Evolutionary conservation across 2,888 invertebrate genomes (phyloP).

Genomic region (Alitta virens): DNA sequence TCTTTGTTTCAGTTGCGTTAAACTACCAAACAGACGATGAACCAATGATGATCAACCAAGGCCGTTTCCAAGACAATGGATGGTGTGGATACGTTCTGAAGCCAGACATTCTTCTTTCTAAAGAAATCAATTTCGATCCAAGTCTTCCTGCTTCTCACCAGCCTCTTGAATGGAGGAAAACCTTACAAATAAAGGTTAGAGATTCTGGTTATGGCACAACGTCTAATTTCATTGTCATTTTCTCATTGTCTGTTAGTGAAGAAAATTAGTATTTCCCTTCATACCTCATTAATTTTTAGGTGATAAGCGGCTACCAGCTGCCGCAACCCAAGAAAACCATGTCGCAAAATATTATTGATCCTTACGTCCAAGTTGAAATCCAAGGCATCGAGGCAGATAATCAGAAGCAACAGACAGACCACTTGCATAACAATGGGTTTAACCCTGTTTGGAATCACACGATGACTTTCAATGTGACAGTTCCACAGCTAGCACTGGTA

Average conservation of each 20-base stretch:
- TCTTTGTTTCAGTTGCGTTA: conserved; percentile 54
- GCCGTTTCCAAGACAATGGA: conserved; percentile 63
- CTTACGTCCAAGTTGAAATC: conserved; percentile 62
- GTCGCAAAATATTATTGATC: conserved; percentile 61
- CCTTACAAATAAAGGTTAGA: conserved; percentile 3
- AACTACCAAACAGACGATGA: conserved; percentile 64
- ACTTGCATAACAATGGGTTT: conserved; percentile 63
- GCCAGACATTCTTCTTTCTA: conserved; percentile 55
- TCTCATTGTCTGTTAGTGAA: too few species aligned
- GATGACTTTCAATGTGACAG: conserved; percentile 58
- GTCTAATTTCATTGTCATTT: too few species aligned
- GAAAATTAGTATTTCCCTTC: too few species aligned
- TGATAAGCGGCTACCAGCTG: conserved; percentile 64
- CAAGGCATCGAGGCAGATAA: conserved; percentile 57
- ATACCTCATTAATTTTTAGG: too few species aligned
- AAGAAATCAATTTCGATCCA: too few species aligned
- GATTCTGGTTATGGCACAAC: too few species aligned
- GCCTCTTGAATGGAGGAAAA: conserved; percentile 14
- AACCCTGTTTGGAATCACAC: conserved; percentile 64
- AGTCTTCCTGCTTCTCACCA: too few species aligned
- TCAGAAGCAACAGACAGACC: conserved; percentile 57
- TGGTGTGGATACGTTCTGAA: conserved; percentile 65
- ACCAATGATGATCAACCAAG: conserved; percentile 61
- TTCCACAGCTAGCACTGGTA: conserved; percentile 62
- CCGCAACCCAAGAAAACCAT: conserved; percentile 61